Conservation (phyloP, 2,113 vertebrate species). For the Neoarius graeffei region DNA sequence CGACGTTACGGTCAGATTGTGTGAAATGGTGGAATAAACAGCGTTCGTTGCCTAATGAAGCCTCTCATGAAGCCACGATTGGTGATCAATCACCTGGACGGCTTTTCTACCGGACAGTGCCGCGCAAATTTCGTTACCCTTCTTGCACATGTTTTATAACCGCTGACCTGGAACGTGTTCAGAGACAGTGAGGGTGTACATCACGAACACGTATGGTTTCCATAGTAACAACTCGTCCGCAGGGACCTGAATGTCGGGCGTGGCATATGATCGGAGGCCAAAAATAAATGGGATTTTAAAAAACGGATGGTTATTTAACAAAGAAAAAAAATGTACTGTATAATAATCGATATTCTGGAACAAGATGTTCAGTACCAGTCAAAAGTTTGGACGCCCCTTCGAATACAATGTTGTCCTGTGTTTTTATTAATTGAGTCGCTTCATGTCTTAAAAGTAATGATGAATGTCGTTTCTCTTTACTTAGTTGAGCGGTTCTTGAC, state of each 20-base stretch:
- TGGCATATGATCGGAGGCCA: background rate
- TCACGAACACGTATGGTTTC: background rate
- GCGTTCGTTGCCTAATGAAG: background rate
- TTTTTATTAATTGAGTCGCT: no score
- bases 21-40: background rate
- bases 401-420: no score
- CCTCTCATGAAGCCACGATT: background rate
- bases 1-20: background rate
- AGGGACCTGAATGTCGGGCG: background rate
- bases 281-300: background rate
- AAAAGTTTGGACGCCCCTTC: no score
- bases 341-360: background rate
- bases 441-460: no score
- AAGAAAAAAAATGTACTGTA: background rate
- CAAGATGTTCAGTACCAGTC: no score
- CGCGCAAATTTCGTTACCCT: background rate
- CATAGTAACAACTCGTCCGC: background rate
- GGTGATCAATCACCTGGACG: background rate
- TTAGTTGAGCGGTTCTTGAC: no score
- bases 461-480: no score
- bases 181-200: background rate
- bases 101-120: background rate
- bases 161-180: background rate
- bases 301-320: background rate
- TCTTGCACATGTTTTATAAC: background rate